Base-by-base conservation (phyloP, 2,797 vertebrate genomes). In the Parauchenoglanis punctatus region DNA sequence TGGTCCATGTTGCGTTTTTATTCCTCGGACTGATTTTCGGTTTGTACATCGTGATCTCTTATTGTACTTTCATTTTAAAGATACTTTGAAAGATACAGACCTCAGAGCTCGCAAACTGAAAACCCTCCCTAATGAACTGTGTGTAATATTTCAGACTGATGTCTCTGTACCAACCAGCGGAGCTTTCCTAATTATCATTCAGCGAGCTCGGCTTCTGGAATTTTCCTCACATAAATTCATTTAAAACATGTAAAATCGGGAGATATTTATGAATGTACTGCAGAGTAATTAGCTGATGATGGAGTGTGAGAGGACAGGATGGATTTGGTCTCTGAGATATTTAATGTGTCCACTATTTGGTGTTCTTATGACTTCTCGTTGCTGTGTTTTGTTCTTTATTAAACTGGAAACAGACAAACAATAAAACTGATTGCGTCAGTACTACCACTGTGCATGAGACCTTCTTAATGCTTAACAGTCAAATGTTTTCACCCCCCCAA, bases 331-430 rank as follows among this genome's bases (percentile, higher is more conserved):
- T 94, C 94, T 93, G 94, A 95, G 93, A 94, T 95, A 93, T 93
- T 73, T 77, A 93, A 93, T 93, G 90, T 67, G 78, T 93, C 92
- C 86, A 94, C 84, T 94, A 93, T 94, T 89, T 93, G 93, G 92
- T 96, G 94, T 95, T 95, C 93, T 93, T 94, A 94, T 93, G 93
- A 93, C 93, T 95, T 95, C 94, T 94, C 92, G 95, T 93, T 96
- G 95, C 94, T 95, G 95, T 95, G 92, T 94, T 96, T 89, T 95
- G 94, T 96, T 96, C 95, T 96, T 96, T 96, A 95, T 95, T 95
- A 96, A 96, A 94, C 86, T 92, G 76, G 58, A 85, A 93, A 91
- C 92, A 94, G 94, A 92, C 80, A 81, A 92, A 88, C 88, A 91
- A 90, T 91, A 91, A 91, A 91, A 85, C 87, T 90, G 86, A 89